Conservation (phyloP, 2,888 invertebrate species). For the Ormyrus thymus region DNA sequence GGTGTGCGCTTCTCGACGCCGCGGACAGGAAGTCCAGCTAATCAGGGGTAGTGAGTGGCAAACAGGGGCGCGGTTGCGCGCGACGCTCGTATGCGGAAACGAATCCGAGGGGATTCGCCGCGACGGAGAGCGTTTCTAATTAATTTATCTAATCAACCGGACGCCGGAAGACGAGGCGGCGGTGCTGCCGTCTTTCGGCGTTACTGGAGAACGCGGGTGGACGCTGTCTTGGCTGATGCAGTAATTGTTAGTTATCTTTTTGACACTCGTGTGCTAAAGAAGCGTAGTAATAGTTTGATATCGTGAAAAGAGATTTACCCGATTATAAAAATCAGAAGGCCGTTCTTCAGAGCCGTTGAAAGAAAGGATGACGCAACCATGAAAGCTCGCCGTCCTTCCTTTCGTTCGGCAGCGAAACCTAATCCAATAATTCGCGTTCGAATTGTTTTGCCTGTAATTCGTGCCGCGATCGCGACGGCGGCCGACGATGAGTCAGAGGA, state of each 20-base stretch:
- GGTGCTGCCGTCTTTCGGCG: too few relatives aligned
- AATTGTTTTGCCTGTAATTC: constrained; percentile 22
- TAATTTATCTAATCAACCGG: constrained; percentile 55
- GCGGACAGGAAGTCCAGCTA: constrained; percentile 74
- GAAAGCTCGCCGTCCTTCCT: neutral
- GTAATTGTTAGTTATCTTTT: too few relatives aligned
- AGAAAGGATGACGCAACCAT: too few relatives aligned
- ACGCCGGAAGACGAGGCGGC: too few relatives aligned
- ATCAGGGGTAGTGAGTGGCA: constrained; percentile 76
- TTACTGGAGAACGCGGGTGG: too few relatives aligned
- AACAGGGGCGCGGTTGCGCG: constrained; percentile 73
- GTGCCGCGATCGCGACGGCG: constrained; percentile 31
- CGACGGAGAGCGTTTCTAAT: constrained; percentile 34
- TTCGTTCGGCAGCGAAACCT: constrained; percentile 17
- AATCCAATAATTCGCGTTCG: constrained; percentile 38
- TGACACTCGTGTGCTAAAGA: too few relatives aligned
- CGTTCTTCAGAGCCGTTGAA: neutral
- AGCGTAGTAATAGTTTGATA: too few relatives aligned
- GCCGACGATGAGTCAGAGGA: constrained; percentile 62
- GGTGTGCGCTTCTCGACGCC: neutral
- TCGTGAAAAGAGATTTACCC: too few relatives aligned
- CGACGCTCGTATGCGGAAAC: constrained; percentile 59
- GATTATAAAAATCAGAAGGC: too few relatives aligned
- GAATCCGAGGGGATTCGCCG: constrained; percentile 65
- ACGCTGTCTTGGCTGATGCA: too few relatives aligned